phyloP scores from a whole-genome alignment of 2,797 vertebrate species.

The Telmatherina bonti region DNA sequence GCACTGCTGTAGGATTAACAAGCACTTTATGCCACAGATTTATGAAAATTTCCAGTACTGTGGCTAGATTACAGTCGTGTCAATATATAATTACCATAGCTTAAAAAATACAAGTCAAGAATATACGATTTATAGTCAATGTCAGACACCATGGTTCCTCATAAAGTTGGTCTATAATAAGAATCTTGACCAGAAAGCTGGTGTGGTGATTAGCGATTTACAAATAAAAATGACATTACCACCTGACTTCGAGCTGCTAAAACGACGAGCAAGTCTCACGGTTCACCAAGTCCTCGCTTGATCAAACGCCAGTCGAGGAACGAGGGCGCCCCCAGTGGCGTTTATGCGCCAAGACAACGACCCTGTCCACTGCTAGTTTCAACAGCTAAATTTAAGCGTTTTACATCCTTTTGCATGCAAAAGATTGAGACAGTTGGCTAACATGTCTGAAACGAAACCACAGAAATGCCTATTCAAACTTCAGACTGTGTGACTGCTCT shows the following conservation, averaged over 20 bases:
- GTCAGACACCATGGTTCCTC: not conserved
- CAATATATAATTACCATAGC: no score
- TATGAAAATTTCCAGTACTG: not conserved
- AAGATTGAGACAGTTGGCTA: not conserved
- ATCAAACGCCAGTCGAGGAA: constrained; percentile 16
- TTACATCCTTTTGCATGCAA: not conserved
- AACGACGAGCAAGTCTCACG: not conserved
- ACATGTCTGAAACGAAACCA: not conserved
- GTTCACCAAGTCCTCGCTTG: not conserved
- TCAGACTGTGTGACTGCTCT: constrained; percentile 27
- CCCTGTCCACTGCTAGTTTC: not conserved
- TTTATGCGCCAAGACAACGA: not conserved
- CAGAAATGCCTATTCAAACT: constrained; percentile 16
- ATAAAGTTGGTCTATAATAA: not conserved
- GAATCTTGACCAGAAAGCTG: not conserved
- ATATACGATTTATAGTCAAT: not conserved
- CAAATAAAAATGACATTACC: not conserved
- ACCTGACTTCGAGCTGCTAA: constrained; percentile 11
- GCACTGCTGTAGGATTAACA: not conserved
- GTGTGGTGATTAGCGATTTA: not conserved
- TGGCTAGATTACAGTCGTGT: no score
- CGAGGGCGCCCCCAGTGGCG: constrained; percentile 45
- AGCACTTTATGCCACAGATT: not conserved
- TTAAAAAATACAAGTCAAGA: no score
- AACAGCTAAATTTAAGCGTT: not conserved